Percentiles rank a stretch among this genome's conserved stretches.
Conservation (phyloP, 2,888 invertebrate species). For the Leptarthrus brevirostris region DNA sequence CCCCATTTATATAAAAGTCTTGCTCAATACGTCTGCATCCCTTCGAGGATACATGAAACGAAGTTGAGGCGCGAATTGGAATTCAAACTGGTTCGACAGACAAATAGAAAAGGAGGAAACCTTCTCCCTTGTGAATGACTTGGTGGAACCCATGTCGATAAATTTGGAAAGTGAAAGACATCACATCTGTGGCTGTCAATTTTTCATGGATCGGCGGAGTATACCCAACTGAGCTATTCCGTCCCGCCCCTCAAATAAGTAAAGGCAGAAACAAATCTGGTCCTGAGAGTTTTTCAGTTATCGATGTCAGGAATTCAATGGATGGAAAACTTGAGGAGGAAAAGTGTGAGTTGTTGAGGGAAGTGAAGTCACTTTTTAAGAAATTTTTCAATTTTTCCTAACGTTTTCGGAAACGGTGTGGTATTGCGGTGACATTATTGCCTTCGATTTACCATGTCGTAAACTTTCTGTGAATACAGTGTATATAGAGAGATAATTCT, state of each 20-base stretch:
- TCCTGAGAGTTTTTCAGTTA: slow-evolving; percentile 47
- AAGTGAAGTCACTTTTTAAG: slow-evolving; percentile 22
- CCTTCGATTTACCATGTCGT: slow-evolving; percentile 33
- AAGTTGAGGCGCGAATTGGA: slow-evolving; percentile 38
- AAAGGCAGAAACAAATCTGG: slow-evolving; percentile 39
- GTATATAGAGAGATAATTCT: slow-evolving; percentile 14
- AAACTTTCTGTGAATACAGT: slow-evolving; percentile 9
- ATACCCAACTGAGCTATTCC: slow-evolving; percentile 28
- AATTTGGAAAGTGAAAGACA: slow-evolving; percentile 46
- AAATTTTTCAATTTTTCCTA: slow-evolving; percentile 38
- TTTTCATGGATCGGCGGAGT: slow-evolving; percentile 42
- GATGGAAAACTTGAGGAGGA: slow-evolving; percentile 9
- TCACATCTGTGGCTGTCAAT: slow-evolving; percentile 48
- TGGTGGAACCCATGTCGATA: slow-evolving; percentile 40
- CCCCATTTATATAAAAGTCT: background rate
- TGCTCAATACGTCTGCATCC: slow-evolving; percentile 10
- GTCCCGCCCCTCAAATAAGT: slow-evolving; percentile 9
- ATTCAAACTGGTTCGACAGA: slow-evolving; percentile 36
- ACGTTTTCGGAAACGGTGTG: slow-evolving; percentile 7
- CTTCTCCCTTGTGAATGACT: slow-evolving; percentile 12
- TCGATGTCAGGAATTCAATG: slow-evolving; percentile 44
- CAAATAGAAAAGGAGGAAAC: slow-evolving; percentile 33
- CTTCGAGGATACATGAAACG: background rate
- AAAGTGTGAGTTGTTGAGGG: background rate
- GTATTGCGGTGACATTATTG: slow-evolving; percentile 29